Evolutionary conservation across 2,797 vertebrate genomes (phyloP).

Genomic region (Phataginus tetradactyla): DNA sequence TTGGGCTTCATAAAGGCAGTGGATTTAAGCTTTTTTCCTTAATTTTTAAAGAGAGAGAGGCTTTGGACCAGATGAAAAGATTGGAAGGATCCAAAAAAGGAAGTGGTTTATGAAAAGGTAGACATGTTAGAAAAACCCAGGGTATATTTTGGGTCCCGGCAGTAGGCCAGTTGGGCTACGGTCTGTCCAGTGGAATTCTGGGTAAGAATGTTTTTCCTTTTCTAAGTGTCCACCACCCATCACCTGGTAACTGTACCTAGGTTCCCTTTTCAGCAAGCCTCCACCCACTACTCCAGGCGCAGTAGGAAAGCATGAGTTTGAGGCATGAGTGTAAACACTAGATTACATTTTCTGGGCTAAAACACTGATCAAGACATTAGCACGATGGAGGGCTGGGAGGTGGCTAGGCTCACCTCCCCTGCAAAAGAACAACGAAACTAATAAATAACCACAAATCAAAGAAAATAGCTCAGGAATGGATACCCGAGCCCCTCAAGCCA

Average conservation of each 20-base stretch:
- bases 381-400: background rate
- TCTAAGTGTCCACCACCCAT: background rate
- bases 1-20: background rate
- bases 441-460: background rate
- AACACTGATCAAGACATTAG: background rate
- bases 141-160: background rate
- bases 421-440: background rate
- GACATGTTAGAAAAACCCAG: conserved; percentile 1
- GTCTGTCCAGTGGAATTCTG: background rate
- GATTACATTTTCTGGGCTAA: background rate
- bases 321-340: background rate
- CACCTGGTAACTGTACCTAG: background rate
- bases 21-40: background rate
- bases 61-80: conserved; percentile 22
- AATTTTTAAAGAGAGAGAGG: conserved; percentile 34
- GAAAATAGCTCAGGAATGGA: background rate
- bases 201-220: background rate
- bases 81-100: background rate
- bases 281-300: background rate
- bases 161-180: background rate
- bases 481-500: background rate
- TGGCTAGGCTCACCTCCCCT: background rate
- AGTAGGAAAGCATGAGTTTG: background rate
- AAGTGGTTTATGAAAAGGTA: conserved; percentile 7
- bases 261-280: background rate